Conservation (phyloP, 1,140 invertebrate genomes). For the Dinoponera quadriceps region DNA sequence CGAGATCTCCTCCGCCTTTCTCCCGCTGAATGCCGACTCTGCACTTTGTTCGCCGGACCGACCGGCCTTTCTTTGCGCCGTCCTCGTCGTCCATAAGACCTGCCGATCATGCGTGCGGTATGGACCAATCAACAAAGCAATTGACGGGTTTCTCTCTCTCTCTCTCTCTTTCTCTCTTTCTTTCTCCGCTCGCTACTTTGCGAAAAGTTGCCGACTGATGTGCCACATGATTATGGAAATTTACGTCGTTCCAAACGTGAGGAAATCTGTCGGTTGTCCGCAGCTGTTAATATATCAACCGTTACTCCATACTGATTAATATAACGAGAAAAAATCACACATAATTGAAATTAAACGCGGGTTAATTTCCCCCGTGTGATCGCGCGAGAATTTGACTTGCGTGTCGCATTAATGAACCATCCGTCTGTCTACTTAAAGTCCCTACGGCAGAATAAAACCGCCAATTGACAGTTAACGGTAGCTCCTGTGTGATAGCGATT, state of each 20-base stretch:
- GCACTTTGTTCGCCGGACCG: conserved; percentile 36
- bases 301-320: not conserved
- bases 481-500: not conserved
- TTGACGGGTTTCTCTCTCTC: conserved; percentile 49
- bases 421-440: not conserved
- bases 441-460: not conserved
- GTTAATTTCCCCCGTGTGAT: not conserved
- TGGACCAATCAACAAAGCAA: conserved; percentile 60
- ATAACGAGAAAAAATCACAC: not conserved
- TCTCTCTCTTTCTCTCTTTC: not conserved
- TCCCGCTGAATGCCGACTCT: conserved; percentile 56
- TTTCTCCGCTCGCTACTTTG: conserved; percentile 5
- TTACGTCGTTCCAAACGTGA: conserved; percentile 1
- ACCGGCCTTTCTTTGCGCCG: conserved; percentile 7
- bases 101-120: conserved; percentile 48
- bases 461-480: not conserved
- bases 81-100: conserved; percentile 41
- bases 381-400: not conserved
- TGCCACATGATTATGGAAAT: conserved; percentile 26
- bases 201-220: conserved; percentile 29
- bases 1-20: conserved; percentile 54
- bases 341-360: conserved; percentile 11
- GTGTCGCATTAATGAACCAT: not conserved
- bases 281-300: not conserved
- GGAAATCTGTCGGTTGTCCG: not conserved